phyloP scores from a whole-genome alignment of 2,797 vertebrate genomes.

The Ctenochaetus hawaiiensis region DNA sequence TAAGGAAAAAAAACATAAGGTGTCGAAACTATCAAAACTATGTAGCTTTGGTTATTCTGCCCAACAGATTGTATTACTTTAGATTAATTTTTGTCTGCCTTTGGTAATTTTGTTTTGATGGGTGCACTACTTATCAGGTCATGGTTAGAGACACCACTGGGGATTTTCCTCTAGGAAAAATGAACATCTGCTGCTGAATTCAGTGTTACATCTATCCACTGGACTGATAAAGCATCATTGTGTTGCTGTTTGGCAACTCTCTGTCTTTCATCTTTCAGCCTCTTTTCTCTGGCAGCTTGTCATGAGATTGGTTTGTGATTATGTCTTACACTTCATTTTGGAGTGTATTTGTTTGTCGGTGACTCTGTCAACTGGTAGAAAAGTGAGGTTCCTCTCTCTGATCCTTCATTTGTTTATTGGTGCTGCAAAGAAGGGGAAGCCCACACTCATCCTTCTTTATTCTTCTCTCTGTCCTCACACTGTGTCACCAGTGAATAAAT shows the following conservation, averaged over 20 bases:
- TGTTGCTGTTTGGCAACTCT: background rate
- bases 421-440: constrained; percentile 1
- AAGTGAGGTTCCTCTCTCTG: constrained; percentile 9
- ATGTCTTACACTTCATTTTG: background rate
- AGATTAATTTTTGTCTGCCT: background rate
- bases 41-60: background rate
- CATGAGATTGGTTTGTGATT: constrained; percentile 2
- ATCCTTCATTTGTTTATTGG: constrained; percentile 16
- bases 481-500: constrained; percentile 23
- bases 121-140: background rate
- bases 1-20: background rate
- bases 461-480: constrained; percentile 8
- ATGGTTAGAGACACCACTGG: background rate
- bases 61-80: background rate
- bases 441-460: constrained; percentile 13
- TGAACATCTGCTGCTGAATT: background rate
- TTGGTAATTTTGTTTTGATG: background rate
- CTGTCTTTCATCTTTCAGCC: background rate
- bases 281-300: constrained; percentile 1
- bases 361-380: background rate
- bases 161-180: background rate
- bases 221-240: background rate
- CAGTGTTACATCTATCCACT: background rate
- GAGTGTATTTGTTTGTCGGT: constrained; percentile 22
- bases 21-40: background rate